Conservation (phyloP, 2,797 vertebrate genomes). For the Tragopan temminckii region DNA sequence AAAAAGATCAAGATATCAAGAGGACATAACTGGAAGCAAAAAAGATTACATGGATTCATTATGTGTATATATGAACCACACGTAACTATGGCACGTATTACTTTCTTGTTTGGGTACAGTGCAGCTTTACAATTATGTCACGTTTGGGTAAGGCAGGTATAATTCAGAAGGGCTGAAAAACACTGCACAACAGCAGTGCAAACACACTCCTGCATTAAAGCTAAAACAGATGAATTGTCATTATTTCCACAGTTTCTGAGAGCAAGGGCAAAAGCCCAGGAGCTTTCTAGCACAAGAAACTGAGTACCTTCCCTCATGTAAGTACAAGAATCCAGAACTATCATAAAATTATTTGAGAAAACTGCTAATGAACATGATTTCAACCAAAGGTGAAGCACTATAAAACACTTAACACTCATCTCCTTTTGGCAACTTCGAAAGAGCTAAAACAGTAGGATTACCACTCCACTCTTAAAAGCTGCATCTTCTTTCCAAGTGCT, state of each 20-base stretch:
- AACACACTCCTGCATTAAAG: neutral
- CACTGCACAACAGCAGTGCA: neutral
- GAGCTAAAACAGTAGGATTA: slow-evolving; percentile 34
- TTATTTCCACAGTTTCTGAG: neutral
- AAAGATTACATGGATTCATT: neutral
- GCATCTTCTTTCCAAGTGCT: neutral
- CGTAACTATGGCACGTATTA: accelerated
- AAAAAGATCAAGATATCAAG: neutral
- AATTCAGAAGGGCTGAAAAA: neutral
- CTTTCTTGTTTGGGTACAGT: neutral
- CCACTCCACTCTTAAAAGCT: neutral
- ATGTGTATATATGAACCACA: neutral
- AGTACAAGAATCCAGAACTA: neutral
- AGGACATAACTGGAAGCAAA: neutral
- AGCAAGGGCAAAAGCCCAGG: neutral
- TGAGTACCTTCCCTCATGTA: neutral
- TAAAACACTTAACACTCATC: neutral
- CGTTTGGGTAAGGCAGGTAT: accelerated
- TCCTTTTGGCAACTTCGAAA: too few relatives aligned
- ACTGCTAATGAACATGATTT: slow-evolving; percentile 16
- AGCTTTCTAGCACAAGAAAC: neutral
- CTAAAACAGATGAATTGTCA: neutral
- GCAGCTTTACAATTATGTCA: neutral
- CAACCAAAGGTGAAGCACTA: neutral
- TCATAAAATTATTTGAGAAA: neutral